phyloP scores from a whole-genome alignment of 2,113 vertebrate species.

The Carlito syrichta region DNA sequence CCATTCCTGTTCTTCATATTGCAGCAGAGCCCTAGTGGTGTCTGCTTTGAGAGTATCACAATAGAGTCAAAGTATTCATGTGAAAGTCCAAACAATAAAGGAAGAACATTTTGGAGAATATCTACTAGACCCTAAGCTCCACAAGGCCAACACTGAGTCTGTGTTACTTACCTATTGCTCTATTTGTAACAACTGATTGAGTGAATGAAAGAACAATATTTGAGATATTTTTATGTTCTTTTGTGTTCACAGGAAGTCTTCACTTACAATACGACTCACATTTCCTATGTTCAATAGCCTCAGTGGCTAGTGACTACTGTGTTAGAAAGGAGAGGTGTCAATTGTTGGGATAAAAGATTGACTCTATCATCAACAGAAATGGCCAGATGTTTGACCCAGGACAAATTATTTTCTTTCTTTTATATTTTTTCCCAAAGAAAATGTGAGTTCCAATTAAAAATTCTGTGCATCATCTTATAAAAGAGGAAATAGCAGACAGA shows the following conservation, averaged over 20 bases:
- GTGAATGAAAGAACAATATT: not conserved
- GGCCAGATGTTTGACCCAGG: not conserved
- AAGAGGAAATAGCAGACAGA: not conserved
- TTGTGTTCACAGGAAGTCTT: not conserved
- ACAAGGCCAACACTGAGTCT: not conserved
- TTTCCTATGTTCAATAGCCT: accelerated
- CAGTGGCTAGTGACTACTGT: not conserved
- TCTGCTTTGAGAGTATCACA: not conserved
- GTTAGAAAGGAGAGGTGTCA: not conserved
- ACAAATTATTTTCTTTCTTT: not conserved
- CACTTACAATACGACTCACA: too few species aligned
- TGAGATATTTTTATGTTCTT: not conserved
- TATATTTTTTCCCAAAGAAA: not conserved
- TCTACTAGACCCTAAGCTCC: not conserved
- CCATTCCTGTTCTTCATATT: too few species aligned
- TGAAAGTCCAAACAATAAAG: not conserved
- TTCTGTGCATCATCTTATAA: not conserved
- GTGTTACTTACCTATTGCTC: not conserved
- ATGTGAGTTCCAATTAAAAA: not conserved
- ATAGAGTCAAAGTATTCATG: not conserved
- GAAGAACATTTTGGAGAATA: not conserved
- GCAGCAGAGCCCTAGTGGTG: too few species aligned
- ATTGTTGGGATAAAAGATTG: not conserved
- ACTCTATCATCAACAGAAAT: not conserved
- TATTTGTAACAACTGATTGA: not conserved